Evolutionary conservation across 2,888 invertebrate genomes (phyloP).

Genomic region (Clepsis dumicolana): DNA sequence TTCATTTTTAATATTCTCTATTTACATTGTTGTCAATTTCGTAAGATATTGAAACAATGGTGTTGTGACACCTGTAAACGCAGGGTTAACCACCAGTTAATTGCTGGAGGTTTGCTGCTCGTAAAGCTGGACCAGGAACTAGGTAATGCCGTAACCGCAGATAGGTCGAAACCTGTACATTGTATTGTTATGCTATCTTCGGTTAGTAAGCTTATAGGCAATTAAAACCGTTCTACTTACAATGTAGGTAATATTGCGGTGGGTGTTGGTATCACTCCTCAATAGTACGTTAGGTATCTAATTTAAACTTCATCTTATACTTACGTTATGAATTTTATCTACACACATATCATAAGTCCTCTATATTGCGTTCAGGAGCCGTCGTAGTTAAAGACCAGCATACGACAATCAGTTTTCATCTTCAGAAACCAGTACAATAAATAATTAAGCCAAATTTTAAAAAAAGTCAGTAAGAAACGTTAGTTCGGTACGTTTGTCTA

Average conservation of each 20-base stretch:
- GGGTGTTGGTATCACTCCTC: background rate
- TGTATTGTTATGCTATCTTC: slow-evolving; percentile 38
- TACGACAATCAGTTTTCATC: too few relatives aligned
- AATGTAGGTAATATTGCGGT: slow-evolving; percentile 26
- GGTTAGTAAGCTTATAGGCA: slow-evolving; percentile 40
- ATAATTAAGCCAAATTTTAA: too few relatives aligned
- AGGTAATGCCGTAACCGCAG: slow-evolving; percentile 79
- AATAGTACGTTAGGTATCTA: background rate
- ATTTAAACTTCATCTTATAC: background rate
- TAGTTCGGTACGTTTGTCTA: too few relatives aligned
- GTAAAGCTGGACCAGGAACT: slow-evolving; percentile 71
- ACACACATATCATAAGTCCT: too few relatives aligned
- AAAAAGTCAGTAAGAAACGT: too few relatives aligned
- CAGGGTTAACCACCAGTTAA: slow-evolving; percentile 74
- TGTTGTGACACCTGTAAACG: slow-evolving; percentile 64
- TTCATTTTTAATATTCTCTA: slow-evolving; percentile 30
- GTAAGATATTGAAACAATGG: slow-evolving; percentile 63
- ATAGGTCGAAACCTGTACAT: slow-evolving; percentile 60
- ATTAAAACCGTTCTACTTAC: slow-evolving; percentile 37
- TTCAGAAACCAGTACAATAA: too few relatives aligned
- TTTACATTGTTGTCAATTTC: slow-evolving; percentile 48
- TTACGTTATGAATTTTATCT: background rate
- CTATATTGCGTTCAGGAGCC: too few relatives aligned
- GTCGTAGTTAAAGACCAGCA: too few relatives aligned
- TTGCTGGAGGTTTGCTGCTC: slow-evolving; percentile 66